Evolutionary conservation across 2,113 vertebrate species (phyloP), one percentile per base, ranked within the genome.

Genomic region (Garra rufa): DNA sequence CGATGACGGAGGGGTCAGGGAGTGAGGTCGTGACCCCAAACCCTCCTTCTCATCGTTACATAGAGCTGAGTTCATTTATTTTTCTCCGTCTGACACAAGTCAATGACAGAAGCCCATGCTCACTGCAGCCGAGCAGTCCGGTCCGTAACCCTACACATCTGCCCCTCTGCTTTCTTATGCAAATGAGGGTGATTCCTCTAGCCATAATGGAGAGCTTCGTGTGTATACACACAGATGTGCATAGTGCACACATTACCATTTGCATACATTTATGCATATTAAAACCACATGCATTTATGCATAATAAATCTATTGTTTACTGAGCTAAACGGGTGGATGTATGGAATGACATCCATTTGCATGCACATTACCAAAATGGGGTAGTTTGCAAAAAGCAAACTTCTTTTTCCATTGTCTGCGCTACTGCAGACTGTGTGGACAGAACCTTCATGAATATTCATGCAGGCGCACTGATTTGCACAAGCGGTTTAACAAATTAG

Each of bases 61-160:
- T 69, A 79, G 59, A 76, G n/a, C 77, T 43, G 83, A 74, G 83
- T 89, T 90, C 86, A 90, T 89, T 90, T 88, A 89, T 89, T 89
- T 85, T 48, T 85, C 67, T n/a, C 63, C 81, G 81, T 73, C 71
- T 87, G 88, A 90, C 79, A 88, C 83, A 26, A 85, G 88, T 88
- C 85, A 82, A 76, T 87, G 65, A 52, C 59, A 70, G 70, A 48
- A 46, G 83, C 78, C 71, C 34, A 41, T 43, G 84, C 75, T 41
- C 69, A 59, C 86, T 70, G 21, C 30, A 46, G 74, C 34, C 28
- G 46, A 82, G 74, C 30, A 69, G 83, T 85, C 85, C 43, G 15
- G 77, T 61, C 89, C 79, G 89, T 89, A 92, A 91, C 91, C 88
- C 83, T 26, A 73, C 76, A 85, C 92, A 92, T 90, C 91, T 93